phyloP scores from a whole-genome alignment of 2,113 vertebrate genomes.

The Turdus rufiventris region DNA sequence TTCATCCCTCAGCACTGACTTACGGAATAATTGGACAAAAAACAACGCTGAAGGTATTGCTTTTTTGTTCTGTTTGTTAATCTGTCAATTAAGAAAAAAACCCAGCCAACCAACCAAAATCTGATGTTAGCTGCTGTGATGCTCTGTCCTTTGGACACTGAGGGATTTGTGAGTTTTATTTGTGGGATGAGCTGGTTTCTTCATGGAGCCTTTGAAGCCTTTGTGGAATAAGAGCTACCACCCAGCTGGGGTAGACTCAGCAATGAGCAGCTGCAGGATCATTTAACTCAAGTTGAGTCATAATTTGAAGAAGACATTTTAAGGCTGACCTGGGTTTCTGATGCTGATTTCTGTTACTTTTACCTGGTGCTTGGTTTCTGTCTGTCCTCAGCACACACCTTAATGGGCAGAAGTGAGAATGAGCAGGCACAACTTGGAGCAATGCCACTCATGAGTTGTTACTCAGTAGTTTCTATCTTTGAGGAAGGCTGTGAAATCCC shows the following conservation, averaged over 20 bases:
- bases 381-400: not conserved
- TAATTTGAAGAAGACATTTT: not conserved
- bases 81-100: not conserved
- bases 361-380: not conserved
- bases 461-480: not conserved
- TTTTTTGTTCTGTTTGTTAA: constrained; percentile 6
- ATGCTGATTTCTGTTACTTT: not conserved
- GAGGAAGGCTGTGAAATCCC: too few relatives aligned
- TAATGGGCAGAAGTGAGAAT: rapidly evolving
- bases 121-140: not conserved
- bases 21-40: constrained; percentile 63
- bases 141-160: not conserved
- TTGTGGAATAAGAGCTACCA: not conserved
- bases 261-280: not conserved
- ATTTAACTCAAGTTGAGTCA: not conserved
- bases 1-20: constrained; percentile 19
- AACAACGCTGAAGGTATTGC: constrained; percentile 68
- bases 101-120: not conserved
- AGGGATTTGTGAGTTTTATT: not conserved
- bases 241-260: not conserved
- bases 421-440: rapidly evolving
- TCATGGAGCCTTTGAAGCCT: not conserved
- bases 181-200: not conserved
- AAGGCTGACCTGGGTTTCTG: not conserved
- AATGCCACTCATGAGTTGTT: not conserved